phyloP scores from a whole-genome alignment of 2,797 vertebrate genomes.

The Artibeus lituratus region DNA sequence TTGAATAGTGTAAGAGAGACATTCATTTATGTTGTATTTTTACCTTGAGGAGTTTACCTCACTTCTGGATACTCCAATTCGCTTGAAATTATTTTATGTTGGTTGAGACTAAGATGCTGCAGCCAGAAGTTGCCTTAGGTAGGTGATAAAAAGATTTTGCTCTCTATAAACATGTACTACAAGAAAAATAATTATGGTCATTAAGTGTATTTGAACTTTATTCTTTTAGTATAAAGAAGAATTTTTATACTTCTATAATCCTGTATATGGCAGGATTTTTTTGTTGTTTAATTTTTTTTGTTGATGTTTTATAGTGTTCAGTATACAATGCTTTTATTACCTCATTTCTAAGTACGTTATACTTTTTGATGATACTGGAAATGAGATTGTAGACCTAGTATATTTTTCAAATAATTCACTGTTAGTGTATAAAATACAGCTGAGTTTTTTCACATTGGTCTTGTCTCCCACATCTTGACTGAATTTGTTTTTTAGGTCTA shows the following conservation, averaged over 20 bases:
- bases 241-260: constrained; percentile 54
- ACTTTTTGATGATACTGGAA: background rate
- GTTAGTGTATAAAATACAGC: background rate
- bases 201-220: constrained; percentile 93
- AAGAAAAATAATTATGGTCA: constrained; percentile 88
- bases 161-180: constrained; percentile 89
- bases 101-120: constrained; percentile 90
- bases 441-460: background rate
- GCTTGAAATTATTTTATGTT: constrained; percentile 90
- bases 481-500: background rate
- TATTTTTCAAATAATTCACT: no score
- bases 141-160: constrained; percentile 91
- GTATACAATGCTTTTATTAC: background rate
- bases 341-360: background rate
- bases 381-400: background rate
- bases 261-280: no score
- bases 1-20: constrained; percentile 51
- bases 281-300: no score
- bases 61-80: constrained; percentile 88
- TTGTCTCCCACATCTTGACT: background rate
- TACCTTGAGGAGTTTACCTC: constrained; percentile 92
- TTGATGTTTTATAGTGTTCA: no score
- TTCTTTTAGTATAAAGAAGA: constrained; percentile 89
- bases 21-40: constrained; percentile 96
- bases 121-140: constrained; percentile 90